Evolutionary conservation across 1,140 invertebrate species (phyloP), one percentile per base, ranked within the genome.

Genomic region (Aphaenogaster ashmeadi): DNA sequence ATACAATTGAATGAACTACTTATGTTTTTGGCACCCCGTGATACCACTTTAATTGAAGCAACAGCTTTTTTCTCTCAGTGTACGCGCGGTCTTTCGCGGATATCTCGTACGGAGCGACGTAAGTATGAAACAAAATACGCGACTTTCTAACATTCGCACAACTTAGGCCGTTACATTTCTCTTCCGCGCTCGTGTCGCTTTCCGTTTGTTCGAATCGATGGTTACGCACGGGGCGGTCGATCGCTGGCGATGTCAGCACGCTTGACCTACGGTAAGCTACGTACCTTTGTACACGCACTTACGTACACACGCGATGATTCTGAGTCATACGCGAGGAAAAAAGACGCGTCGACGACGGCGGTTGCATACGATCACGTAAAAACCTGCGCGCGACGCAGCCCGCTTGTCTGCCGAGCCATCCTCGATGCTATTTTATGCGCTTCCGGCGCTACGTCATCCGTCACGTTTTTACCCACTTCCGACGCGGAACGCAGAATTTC

Each of bases 401-500:
- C n/a, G 71, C 15, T 27, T 38, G 27, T 74, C 50, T 52, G 41
- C 38, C 15, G 9, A n/a, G 38, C 3, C 18, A 52, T 47, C 9
- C 58, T 87, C 85, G 72, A 83, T 84, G 78, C 78, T 90, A 90
- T 90, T 89, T 85, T 58, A 62, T 58, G 64, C 54, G 38, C 44
- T 41, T 77, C n/a, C 52, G 7, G 18, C 60, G 33, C 44, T 52
- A 58, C 77, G 62, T 64, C 62, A 60, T 77, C 87, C 87, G 80
- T 81, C 75, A 71, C 88, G 80, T 88, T 89, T 88, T 89, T 88
- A 75, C 47, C 66, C 50, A 56, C 87, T 86, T 88, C 81, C 75
- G 81, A 11, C 33, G 36, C 36, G 72, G 3, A 21, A 21, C 52
- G 72, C 54, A n/a, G 36, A 15, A 52, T 79, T 80, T 80, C n/a